Conservation (phyloP, 2,888 invertebrate species). For the Thecocarcelia acutangulata region DNA sequence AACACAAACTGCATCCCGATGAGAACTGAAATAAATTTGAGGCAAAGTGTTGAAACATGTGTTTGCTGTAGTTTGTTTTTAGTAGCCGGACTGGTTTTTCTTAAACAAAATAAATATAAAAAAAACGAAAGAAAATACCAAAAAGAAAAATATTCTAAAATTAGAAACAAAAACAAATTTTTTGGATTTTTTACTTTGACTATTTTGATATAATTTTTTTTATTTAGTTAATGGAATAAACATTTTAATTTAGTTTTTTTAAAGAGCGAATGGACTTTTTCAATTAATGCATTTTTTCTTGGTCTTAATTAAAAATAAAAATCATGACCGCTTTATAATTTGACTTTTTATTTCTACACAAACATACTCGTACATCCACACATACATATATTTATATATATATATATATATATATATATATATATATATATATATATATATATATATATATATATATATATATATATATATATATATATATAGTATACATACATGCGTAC, state of each 20-base stretch:
- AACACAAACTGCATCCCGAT: constrained; percentile 24
- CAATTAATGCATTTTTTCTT: not conserved
- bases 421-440: no score
- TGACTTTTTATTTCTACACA: constrained; percentile 10
- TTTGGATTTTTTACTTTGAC: not conserved
- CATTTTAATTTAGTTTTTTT: constrained; percentile 2
- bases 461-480: no score
- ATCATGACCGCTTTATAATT: constrained; percentile 40
- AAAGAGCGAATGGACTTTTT: constrained; percentile 19
- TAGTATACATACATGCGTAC: not conserved
- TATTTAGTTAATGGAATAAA: not conserved
- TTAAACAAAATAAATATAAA: no score
- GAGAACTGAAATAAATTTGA: constrained; percentile 7
- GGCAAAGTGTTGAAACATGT: constrained; percentile 15
- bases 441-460: no score
- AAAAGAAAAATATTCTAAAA: no score
- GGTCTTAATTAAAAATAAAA: constrained; percentile 25
- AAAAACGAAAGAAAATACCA: no score
- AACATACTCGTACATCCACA: no score
- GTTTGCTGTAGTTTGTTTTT: not conserved
- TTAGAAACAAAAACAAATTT: no score
- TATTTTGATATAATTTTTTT: not conserved
- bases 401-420: no score
- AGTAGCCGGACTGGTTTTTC: no score
- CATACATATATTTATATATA: no score